Evolutionary conservation across 1,140 invertebrate genomes (phyloP).

Genomic region (Eufriesea mexicana): DNA sequence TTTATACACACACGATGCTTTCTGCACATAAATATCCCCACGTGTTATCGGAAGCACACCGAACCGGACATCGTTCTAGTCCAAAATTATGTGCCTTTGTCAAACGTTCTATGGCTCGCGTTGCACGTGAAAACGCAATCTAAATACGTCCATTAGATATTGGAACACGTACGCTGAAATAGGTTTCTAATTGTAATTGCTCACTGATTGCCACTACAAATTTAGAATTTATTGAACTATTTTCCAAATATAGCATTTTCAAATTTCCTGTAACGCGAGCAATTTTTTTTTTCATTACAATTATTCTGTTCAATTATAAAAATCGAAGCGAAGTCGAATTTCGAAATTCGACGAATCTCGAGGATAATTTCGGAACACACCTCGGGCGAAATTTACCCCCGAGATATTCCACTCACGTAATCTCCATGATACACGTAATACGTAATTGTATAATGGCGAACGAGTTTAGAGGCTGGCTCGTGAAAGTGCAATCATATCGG

Average conservation of each 20-base stretch:
- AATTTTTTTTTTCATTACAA: too few relatives aligned
- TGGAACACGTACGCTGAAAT: neutral
- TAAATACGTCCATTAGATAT: conserved; percentile 1
- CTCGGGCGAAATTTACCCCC: neutral
- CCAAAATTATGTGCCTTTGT: neutral
- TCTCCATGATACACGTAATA: conserved; percentile 20
- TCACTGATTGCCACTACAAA: neutral
- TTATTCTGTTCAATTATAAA: too few relatives aligned
- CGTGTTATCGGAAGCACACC: too few relatives aligned
- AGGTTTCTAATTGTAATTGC: neutral
- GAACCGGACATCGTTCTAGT: neutral
- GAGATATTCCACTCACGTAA: conserved; percentile 24
- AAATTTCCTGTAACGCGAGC: too few relatives aligned
- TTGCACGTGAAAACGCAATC: neutral
- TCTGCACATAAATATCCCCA: neutral
- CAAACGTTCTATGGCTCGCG: neutral
- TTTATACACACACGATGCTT: neutral
- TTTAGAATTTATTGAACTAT: neutral
- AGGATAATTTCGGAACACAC: neutral
- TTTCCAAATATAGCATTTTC: neutral
- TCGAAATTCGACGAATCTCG: neutral
- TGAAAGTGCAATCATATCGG: conserved; percentile 44
- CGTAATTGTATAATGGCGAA: conserved; percentile 42
- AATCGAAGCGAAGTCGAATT: too few relatives aligned
- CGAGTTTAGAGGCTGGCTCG: conserved; percentile 12